Base-by-base conservation (phyloP, 1,140 invertebrate genomes). In the Calliopsis andreniformis region DNA sequence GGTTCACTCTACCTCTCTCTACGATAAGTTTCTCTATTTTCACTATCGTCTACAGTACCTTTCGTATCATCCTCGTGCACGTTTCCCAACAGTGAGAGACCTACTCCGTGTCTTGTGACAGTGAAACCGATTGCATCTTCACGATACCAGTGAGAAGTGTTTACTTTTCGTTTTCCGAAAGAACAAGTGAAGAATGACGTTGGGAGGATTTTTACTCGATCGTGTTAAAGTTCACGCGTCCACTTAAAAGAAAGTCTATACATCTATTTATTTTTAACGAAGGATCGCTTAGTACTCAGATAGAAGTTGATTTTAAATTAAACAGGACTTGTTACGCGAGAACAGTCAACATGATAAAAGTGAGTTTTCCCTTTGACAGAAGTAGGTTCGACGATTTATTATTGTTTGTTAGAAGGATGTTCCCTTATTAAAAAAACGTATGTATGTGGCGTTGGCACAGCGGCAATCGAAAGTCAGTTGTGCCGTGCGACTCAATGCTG, bases 71-170 rank as follows among this genome's bases (percentile, higher is more conserved):
- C 42, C 2, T 39, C 23, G 49, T 4, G 67, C 25, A 25, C 14
- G 18, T 56, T 42, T n/a, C 12, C 20, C 32, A 47, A 43, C 51
- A 20, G 6, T 47, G 43, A 25, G 20, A 45, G 56, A 62, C 45
- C 39, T 20, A 55, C 18, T 23, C 39, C 73, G 73, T 72, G 62
- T 10, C 62, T 61, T 71, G 80, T 73, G 79, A 82, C 45, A 82
- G 80, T 82, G 80, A 66, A 59, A 51, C 28, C 16, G 49, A 76
- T 69, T 43, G 23, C 45, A 25, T 20, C 14, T 56, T 32, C 45
- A 70, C 62, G 25, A 62, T 8, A 32, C 39, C 30, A 80, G 80
- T 82, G 80, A 76, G 43, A 81, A 80, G 73, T 82, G 79, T 43
- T 23, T 3, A 39, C 35, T 39, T 10, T 39, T 18, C n/a, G 55